Percentiles rank a stretch among this genome's conserved stretches.
These are phyloP conservation scores for Beroe ovata DNA, from an alignment of 37 sponge, comb jelly and placozoan genomes.

Conservation along the genomic window DNA sequence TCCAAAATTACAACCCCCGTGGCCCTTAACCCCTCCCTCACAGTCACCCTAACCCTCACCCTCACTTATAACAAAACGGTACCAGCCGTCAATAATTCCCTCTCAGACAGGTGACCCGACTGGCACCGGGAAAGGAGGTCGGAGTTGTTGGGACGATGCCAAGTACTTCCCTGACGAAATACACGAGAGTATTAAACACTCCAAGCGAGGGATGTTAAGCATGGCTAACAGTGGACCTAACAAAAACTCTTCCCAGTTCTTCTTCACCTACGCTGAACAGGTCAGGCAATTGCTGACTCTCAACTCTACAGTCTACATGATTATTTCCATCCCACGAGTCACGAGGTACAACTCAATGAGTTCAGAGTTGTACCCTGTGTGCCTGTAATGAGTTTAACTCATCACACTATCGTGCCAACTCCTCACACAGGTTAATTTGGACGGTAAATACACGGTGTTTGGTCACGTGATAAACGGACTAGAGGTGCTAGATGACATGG, in stretches of 20 bases:
- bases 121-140: constrained; percentile 94
- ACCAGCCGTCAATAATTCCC: background rate
- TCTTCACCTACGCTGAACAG: constrained; percentile 91
- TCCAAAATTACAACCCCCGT: too few species aligned
- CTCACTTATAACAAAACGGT: background rate
- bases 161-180: constrained; percentile 89
- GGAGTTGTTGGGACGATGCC: constrained; percentile 90
- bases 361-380: too few species aligned
- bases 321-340: too few species aligned
- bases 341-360: too few species aligned
- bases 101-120: constrained; percentile 93
- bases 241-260: constrained; percentile 97
- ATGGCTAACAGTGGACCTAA: constrained; percentile 98
- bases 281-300: too few species aligned
- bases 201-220: constrained; percentile 83
- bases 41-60: background rate
- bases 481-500: constrained; percentile 93
- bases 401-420: too few species aligned
- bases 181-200: constrained; percentile 92
- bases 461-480: constrained; percentile 95
- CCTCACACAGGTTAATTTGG: constrained; percentile 82
- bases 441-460: constrained; percentile 92
- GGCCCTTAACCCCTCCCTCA: background rate
- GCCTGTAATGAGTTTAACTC: too few species aligned
- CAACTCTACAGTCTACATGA: too few species aligned